Conservation (phyloP, 2,797 vertebrate genomes). For the Lycodopsis pacificus region DNA sequence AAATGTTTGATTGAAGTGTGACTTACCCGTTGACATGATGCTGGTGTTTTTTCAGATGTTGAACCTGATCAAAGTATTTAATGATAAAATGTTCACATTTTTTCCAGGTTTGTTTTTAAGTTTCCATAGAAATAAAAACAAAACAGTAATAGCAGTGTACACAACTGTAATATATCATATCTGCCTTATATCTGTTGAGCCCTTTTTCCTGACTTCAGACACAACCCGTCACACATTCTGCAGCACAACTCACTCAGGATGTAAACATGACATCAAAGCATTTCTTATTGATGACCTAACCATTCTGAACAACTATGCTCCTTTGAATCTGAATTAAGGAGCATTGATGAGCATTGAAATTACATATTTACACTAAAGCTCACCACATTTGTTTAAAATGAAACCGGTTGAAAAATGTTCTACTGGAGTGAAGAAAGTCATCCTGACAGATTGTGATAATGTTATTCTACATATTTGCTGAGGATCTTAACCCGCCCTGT, state of each 20-base stretch:
- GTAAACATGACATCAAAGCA: slow-evolving; percentile 1
- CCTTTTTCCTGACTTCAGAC: slow-evolving; percentile 6
- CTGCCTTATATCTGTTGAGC: background rate
- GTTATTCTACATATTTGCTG: background rate
- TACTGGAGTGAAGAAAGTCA: background rate
- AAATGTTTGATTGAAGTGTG: background rate
- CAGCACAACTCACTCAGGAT: background rate
- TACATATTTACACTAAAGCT: background rate
- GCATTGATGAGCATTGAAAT: background rate
- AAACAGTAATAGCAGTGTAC: background rate
- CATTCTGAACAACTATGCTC: background rate
- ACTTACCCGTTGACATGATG: slow-evolving; percentile 69
- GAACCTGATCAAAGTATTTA: slow-evolving; percentile 31
- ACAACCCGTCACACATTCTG: slow-evolving; percentile 40
- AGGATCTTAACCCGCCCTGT: background rate
- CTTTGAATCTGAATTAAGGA: background rate
- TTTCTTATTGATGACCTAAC: background rate
- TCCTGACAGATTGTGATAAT: background rate
- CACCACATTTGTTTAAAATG: background rate
- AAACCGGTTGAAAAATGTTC: background rate
- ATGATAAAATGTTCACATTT: background rate
- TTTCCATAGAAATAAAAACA: background rate
- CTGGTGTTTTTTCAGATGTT: slow-evolving; percentile 33
- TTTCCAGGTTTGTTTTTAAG: background rate
- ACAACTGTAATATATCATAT: too few species aligned